phyloP scores from a whole-genome alignment of 1,140 invertebrate genomes.

The Drosophila quadrilineata region DNA sequence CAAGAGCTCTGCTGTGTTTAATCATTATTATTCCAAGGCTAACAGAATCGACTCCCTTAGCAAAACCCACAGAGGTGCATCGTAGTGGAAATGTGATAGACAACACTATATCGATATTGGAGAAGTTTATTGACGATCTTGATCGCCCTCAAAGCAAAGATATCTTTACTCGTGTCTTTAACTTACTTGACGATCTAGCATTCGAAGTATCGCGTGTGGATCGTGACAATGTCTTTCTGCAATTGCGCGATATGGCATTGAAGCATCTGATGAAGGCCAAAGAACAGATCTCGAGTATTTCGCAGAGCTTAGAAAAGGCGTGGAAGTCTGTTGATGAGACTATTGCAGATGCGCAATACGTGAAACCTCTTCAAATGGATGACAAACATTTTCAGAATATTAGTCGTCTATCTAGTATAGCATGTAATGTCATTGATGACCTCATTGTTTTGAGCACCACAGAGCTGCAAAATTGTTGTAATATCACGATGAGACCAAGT shows the following conservation, averaged over 20 bases:
- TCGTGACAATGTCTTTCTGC: neutral
- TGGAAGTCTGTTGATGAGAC: slow-evolving; percentile 30
- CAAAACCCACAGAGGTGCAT: neutral
- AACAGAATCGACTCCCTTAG: too few species aligned
- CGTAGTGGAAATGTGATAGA: slow-evolving; percentile 2
- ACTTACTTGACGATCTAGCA: slow-evolving; percentile 6
- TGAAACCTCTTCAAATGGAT: slow-evolving; percentile 5
- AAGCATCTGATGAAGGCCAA: neutral
- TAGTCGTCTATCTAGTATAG: slow-evolving; percentile 7
- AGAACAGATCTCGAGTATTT: neutral
- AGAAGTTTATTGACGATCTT: neutral
- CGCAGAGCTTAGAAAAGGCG: slow-evolving; percentile 15
- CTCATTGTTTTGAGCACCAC: slow-evolving; percentile 19
- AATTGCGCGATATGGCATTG: neutral
- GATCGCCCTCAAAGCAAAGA: neutral
- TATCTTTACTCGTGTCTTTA: slow-evolving; percentile 3
- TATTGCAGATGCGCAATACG: slow-evolving; percentile 13
- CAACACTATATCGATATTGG: neutral
- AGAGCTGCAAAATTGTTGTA: slow-evolving; percentile 41
- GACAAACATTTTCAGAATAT: slow-evolving; percentile 14
- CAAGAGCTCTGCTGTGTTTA: slow-evolving; percentile 16
- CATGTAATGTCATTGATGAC: slow-evolving; percentile 31
- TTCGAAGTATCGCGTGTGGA: neutral
- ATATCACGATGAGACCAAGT: slow-evolving; percentile 37
- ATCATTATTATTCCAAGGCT: slow-evolving; percentile 3